phyloP scores from a whole-genome alignment of 2,113 vertebrate species.

The Labeo rohita region DNA sequence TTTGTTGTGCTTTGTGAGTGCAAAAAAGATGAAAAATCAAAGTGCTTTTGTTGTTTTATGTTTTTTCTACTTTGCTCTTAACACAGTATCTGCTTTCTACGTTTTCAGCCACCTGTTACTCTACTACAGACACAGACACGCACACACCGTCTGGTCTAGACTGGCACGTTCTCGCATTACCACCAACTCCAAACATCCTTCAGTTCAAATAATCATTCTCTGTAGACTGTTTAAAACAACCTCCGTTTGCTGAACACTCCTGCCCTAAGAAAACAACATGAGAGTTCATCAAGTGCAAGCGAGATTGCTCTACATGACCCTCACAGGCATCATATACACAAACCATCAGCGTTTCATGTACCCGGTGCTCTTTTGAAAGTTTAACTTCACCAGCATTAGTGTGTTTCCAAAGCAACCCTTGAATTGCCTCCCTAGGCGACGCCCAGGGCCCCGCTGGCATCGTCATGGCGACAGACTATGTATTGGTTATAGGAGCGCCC shows the following conservation, averaged over 20 bases:
- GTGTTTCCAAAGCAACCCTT: conserved; percentile 42
- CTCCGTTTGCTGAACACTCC: conserved; percentile 7
- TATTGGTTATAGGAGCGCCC: conserved; percentile 71
- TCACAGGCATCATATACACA: background rate
- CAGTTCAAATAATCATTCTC: conserved; percentile 22
- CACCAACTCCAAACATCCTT: conserved; percentile 29
- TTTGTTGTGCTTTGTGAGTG: background rate
- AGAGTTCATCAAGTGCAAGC: conserved; percentile 1
- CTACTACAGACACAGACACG: conserved; percentile 53
- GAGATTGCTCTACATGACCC: background rate
- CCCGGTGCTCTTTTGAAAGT: background rate
- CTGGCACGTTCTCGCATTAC: conserved; percentile 59
- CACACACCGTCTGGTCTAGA: conserved; percentile 46
- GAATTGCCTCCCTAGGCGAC: conserved; percentile 30
- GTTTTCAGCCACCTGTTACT: conserved; percentile 67
- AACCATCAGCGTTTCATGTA: background rate
- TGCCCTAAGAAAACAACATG: conserved; percentile 6
- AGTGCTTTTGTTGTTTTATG: conserved; percentile 35
- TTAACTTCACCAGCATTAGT: conserved; percentile 18
- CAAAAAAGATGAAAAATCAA: background rate
- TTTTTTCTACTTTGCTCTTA: conserved; percentile 64
- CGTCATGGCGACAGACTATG: conserved; percentile 67
- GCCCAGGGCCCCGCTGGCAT: conserved; percentile 50
- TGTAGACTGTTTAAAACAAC: conserved; percentile 23
- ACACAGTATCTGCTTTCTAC: conserved; percentile 46